Conservation (phyloP, 2,888 invertebrate species). For the Cataglyphis cursor region DNA sequence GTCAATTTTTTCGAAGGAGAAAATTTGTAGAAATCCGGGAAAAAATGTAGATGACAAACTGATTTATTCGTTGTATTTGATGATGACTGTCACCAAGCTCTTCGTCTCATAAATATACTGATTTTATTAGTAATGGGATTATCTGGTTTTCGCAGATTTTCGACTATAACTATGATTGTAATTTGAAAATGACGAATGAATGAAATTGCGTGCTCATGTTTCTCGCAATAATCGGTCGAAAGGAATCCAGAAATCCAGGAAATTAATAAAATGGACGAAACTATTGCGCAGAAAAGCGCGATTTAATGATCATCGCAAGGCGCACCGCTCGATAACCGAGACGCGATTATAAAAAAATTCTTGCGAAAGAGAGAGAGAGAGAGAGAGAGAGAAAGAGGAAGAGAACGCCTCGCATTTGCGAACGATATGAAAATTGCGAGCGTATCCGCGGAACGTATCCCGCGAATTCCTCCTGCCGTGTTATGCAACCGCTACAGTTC, state of each 20-base stretch:
- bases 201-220: neutral
- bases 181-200: neutral
- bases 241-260: neutral
- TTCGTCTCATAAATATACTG: neutral
- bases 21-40: neutral
- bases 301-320: neutral
- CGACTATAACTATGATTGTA: neutral
- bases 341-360: constrained; percentile 11
- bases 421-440: constrained; percentile 24
- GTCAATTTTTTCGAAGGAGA: neutral
- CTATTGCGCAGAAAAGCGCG: neutral
- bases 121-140: neutral
- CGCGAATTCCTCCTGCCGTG: constrained; percentile 39
- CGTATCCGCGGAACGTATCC: constrained; percentile 20
- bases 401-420: neutral
- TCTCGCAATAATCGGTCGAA: neutral
- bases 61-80: neutral
- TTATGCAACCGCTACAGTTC: constrained; percentile 59
- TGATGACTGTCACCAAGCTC: neutral
- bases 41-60: neutral
- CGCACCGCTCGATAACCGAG: neutral
- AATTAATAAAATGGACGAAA: neutral
- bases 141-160: neutral
- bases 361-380: constrained; percentile 13
- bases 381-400: neutral